Evolutionary conservation across 2,888 invertebrate species (phyloP), one percentile per base, ranked within the genome.

Genomic region (Schizotus pectinicornis): DNA sequence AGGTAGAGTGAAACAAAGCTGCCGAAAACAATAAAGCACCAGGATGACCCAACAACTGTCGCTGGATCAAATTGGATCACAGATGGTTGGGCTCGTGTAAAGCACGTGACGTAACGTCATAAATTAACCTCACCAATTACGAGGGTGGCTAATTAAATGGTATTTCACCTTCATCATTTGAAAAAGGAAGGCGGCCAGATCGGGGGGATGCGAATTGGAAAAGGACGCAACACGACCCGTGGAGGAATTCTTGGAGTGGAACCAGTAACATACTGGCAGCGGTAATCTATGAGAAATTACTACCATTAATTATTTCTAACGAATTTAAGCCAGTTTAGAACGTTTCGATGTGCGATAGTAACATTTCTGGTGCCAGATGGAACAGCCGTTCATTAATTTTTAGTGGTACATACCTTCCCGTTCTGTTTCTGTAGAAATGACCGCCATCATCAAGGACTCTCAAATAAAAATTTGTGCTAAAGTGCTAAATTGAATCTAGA

Each of bases 1-100:
- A 57, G 57, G 57, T 57, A 57, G 13, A 45, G 14, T 12, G 14
- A 34, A 71, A 68, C 67, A 68, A 68, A 68, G 67, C 56, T 34
- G 60, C 55, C 34, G 52, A 62, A 65, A 70, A 70, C 70, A 67
- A 70, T 70, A 70, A 69, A 64, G 65, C 68, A 70, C 22, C 69
- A 51, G 37, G 54, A 56, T 56, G 57, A 62, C 61, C 59, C 48
- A 60, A 56, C 56, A 49, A 55, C 56, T 51, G 59, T 49, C 51
- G 50, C 56, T 12, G 8, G 2, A 43, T 43, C 61, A 72, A 74
- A 74, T 74, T 73, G 70, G 73, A 74, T 70, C 72, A 67, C 75
- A 75, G 75, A 75, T 75, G 75, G 74, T 62, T 65, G 33, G 59
- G 72, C 74, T 67, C 70, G 70, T 71, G 74, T 76, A 75, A 71